Evolutionary conservation across 2,888 invertebrate species (phyloP).

Genomic region (Lepidonotus clava): DNA sequence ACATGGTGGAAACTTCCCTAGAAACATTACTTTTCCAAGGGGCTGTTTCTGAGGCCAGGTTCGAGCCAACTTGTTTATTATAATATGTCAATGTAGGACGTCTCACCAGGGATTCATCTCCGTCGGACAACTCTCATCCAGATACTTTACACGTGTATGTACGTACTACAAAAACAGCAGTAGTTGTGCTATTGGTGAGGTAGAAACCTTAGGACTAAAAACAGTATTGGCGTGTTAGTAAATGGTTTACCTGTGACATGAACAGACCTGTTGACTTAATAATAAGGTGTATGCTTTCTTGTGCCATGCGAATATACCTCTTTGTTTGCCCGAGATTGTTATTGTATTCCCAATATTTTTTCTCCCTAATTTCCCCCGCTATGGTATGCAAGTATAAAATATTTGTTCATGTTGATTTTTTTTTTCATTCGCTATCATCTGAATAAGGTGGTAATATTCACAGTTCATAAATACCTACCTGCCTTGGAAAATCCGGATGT

Average conservation of each 20-base stretch:
- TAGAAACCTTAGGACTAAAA: neutral
- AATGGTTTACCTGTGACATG: conserved; percentile 16
- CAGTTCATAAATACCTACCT: neutral
- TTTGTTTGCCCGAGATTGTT: conserved; percentile 51
- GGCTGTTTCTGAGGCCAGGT: no score
- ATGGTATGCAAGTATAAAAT: conserved; percentile 8
- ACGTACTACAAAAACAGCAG: no score
- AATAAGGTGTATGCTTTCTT: conserved; percentile 8
- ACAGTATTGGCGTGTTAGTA: conserved; percentile 22
- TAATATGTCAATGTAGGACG: no score
- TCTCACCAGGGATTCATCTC: no score
- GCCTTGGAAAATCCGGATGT: neutral
- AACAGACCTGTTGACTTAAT: conserved; percentile 26
- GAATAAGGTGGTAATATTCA: neutral
- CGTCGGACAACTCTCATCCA: no score
- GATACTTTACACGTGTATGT: no score
- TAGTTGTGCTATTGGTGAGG: neutral
- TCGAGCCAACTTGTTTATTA: no score
- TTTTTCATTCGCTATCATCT: neutral
- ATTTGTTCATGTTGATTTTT: neutral
- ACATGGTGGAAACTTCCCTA: no score
- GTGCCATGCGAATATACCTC: conserved; percentile 52
- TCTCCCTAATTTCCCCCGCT: neutral
- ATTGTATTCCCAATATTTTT: neutral
- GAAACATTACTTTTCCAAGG: no score